These are phyloP conservation scores for Apotomis betuletana DNA, from an alignment of 2,888 invertebrate genomes.

Conservation along the genomic window DNA sequence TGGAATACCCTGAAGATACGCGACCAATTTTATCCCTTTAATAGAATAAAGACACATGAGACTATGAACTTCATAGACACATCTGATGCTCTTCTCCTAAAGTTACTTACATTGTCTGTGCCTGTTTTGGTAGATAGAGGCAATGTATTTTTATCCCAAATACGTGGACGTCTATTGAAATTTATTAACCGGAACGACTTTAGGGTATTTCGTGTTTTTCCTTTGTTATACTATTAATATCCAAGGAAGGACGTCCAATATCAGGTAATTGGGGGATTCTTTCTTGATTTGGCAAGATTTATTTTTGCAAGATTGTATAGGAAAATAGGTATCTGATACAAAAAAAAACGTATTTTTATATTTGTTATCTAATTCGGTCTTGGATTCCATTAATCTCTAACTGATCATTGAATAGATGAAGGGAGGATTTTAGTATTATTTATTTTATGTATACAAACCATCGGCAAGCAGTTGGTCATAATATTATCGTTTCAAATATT, in stretches of 20 bases:
- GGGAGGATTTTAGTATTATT: too few relatives aligned
- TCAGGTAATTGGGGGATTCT: constrained; percentile 11
- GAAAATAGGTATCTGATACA: too few relatives aligned
- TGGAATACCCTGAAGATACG: background rate
- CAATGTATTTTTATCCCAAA: constrained; percentile 1
- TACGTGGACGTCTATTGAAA: constrained; percentile 8
- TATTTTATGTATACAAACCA: too few relatives aligned
- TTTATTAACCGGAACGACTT: constrained; percentile 18
- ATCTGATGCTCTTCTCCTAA: background rate
- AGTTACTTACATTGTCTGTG: background rate
- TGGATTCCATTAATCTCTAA: too few relatives aligned
- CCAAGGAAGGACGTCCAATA: background rate
- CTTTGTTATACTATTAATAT: constrained; percentile 18
- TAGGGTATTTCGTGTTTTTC: constrained; percentile 14
- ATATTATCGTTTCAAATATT: too few relatives aligned
- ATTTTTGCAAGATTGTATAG: background rate
- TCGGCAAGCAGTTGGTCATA: too few relatives aligned
- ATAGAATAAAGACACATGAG: background rate
- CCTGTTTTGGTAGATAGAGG: constrained; percentile 11
- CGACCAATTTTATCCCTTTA: constrained; percentile 8
- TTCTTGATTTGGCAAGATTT: constrained; percentile 8
- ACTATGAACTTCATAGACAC: background rate
- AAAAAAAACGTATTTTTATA: too few relatives aligned
- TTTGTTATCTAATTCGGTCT: too few relatives aligned
- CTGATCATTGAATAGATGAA: too few relatives aligned